Evolutionary conservation across 2,888 invertebrate genomes (phyloP), one percentile per base, ranked within the genome.

Genomic region (Protophormia terraenovae): DNA sequence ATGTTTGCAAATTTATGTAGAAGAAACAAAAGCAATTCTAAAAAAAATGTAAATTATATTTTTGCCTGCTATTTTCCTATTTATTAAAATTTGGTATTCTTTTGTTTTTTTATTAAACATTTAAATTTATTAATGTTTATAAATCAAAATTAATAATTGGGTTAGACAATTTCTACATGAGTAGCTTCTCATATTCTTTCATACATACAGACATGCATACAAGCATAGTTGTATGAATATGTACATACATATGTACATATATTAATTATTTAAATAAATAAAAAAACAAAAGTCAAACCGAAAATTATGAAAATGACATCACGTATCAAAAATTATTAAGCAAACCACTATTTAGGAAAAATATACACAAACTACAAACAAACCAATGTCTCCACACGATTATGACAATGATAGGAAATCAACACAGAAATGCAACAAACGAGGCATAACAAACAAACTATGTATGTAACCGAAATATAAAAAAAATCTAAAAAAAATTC

Each of bases 251-350:
- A n/a, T n/a, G n/a, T n/a, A n/a, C n/a, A n/a, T n/a, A n/a, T n/a
- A n/a, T n/a, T n/a, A n/a, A n/a, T n/a, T n/a, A n/a, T n/a, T n/a
- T 53, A 32, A 47, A 67, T 38, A 47, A 47, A 62, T 4, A 38
- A 62, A 71, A 79, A 45, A 60, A 32, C 14, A 45, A 58, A 66
- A 73, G 8, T 10, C 12, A 64, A 64, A 73, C 35, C 60, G 12
- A 84, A 77, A 84, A 71, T 72, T 69, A 82, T 75, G 50, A 75
- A 82, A 85, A 85, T 85, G 85, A 82, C 82, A 85, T 85, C 85
- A 85, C 85, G 85, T 82, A 66, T 82, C 24, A 75, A 82, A 83
- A 85, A 79, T 75, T 78, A 85, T 82, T 75, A 78, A 81, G 19
- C 73, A 35, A 78, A 38, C 22, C n/a, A 12, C 55, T 41, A 41